Evolutionary conservation across 2,797 vertebrate genomes (phyloP).

Genomic region (Agapornis canus): DNA sequence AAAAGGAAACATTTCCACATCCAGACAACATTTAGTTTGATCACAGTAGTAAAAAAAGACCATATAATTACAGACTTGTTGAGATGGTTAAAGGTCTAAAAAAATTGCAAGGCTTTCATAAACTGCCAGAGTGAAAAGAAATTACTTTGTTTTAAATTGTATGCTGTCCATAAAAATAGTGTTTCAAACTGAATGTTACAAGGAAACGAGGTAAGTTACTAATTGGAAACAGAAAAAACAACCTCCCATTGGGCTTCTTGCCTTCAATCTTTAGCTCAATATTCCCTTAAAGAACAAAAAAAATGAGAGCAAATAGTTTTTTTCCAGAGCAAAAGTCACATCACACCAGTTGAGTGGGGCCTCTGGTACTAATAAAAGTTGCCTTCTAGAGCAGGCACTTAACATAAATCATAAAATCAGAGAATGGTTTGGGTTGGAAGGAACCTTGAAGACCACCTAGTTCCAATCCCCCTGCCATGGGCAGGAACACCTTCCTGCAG

Average conservation of each 20-base stretch:
- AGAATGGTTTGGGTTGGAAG: not conserved
- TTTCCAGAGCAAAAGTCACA: not conserved
- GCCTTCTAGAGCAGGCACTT: not conserved
- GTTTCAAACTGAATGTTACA: not conserved
- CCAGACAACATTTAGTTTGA: not conserved
- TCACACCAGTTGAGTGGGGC: not conserved
- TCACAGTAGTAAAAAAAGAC: not conserved
- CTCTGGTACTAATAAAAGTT: not conserved
- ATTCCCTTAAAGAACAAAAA: not conserved
- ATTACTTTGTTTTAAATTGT: not conserved
- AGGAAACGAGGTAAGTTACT: not conserved
- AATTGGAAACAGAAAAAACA: not conserved
- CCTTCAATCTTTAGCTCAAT: not conserved
- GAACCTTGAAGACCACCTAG: not conserved
- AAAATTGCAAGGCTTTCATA: not conserved
- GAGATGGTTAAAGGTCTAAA: not conserved
- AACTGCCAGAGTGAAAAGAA: not conserved
- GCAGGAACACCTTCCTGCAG: not conserved
- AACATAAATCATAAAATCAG: not conserved
- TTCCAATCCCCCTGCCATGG: not conserved
- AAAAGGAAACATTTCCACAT: not conserved
- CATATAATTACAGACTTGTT: not conserved
- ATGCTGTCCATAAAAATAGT: not conserved
- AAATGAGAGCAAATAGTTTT: not conserved
- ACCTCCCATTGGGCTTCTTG: not conserved